Conservation (phyloP, 2,797 vertebrate species). For the Acanthis flammea region DNA sequence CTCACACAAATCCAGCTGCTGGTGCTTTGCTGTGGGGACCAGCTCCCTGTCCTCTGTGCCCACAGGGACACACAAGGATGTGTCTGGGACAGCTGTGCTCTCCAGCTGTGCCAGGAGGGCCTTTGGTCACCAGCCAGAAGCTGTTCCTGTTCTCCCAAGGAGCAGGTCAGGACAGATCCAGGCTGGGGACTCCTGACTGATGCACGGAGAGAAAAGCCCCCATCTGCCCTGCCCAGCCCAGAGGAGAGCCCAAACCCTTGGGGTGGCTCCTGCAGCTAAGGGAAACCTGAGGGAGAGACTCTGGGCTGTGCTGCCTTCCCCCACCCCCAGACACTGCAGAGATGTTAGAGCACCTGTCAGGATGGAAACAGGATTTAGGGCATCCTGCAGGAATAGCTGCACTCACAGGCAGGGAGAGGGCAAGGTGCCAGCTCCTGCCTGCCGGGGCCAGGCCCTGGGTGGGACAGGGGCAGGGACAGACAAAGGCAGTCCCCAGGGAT, state of each 20-base stretch:
- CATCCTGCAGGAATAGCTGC: not conserved
- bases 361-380: not conserved
- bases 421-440: not conserved
- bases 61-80: rapidly evolving
- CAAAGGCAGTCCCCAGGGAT: not conserved
- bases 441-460: not conserved
- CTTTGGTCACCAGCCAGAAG: not conserved
- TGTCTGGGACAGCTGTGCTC: not conserved
- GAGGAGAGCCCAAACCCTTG: not conserved
- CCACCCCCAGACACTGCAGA: not conserved
- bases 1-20: not conserved
- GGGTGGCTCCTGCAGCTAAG: not conserved
- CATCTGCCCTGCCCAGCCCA: not conserved
- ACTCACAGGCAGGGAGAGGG: not conserved
- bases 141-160: not conserved
- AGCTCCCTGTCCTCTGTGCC: not conserved
- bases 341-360: not conserved
- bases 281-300: not conserved
- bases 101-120: not conserved
- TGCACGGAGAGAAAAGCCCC: not conserved
- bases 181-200: not conserved
- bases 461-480: not conserved
- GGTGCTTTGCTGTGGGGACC: not conserved
- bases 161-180: not conserved
- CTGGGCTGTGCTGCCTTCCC: not conserved